Evolutionary conservation across 2,888 invertebrate species (phyloP), one percentile per base, ranked within the genome.

Genomic region (Hydropsyche betteni): DNA sequence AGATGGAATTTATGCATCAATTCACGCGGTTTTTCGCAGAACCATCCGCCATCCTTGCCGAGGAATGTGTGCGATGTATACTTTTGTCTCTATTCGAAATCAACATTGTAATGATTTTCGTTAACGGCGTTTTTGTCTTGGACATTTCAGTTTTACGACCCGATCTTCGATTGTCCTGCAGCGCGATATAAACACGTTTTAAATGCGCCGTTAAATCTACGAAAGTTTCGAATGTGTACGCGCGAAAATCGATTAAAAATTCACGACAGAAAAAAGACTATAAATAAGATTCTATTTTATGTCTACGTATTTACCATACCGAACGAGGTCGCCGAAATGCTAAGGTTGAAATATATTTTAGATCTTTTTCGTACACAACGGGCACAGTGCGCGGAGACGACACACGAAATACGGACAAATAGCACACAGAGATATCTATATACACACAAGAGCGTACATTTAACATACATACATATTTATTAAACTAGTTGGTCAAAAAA

Each of bases 241-340:
- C 64, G 64, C 34, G 36, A 64, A 64, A 64, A 36, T 64, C 64
- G 34, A 64, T 64, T 64, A 64, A 64, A 44, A 64, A 64, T 64
- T 64, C 64, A 64, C 64, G 7, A 64, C 24, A 33, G 34, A 33
- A 64, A 64, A 64, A 64, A 64, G 12, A 24, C 64, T 24, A 64
- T 64, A 64, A 64, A 64, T 64, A 64, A 64, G 34, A 12, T n/a
- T 36, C 64, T 33, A 64, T 44, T 44, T 44, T 44, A 44, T 10
- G 44, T 44, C 44, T 44, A 10, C 36, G 53, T 50, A 76, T 76
- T 72, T 71, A 76, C 74, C 74, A 76, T 71, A 68, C 55, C 72
- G 68, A 77, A 77, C 69, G 75, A 69, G 58, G 77, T 69, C 73
- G 69, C 61, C 38, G 24, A 75, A 75, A 77, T 77, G 77, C 68